A percentile compares a stretch with the other conserved stretches of the same genome.
Conservation (phyloP, 1,140 invertebrate genomes). For the Zaprionus kolodkinae region DNA sequence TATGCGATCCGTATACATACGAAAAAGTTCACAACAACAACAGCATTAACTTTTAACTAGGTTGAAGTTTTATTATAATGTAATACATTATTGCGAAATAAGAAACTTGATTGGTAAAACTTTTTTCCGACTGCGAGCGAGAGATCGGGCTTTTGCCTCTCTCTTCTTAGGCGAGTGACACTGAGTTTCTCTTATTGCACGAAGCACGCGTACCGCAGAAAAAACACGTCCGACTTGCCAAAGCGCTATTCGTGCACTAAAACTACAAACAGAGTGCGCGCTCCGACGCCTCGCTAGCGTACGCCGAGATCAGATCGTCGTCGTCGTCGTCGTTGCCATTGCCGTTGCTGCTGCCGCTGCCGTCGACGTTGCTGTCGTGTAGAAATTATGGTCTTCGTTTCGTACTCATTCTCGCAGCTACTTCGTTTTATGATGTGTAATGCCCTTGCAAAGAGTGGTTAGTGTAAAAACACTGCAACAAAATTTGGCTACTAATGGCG, state of each 20-base stretch:
- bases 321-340: neutral
- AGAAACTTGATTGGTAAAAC: slow-evolving; percentile 83
- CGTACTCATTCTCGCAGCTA: slow-evolving; percentile 44
- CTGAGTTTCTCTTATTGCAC: slow-evolving; percentile 39
- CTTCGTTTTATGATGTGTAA: slow-evolving; percentile 52
- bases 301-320: slow-evolving; percentile 35
- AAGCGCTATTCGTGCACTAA: slow-evolving; percentile 54
- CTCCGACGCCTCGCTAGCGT: slow-evolving; percentile 17
- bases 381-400: slow-evolving; percentile 43
- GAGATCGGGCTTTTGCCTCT: slow-evolving; percentile 66
- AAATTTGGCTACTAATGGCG: slow-evolving; percentile 28
- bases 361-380: slow-evolving; percentile 19
- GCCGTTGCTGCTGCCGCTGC: neutral
- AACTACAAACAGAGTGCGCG: slow-evolving; percentile 31
- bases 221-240: slow-evolving; percentile 46
- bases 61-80: slow-evolving; percentile 80
- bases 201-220: slow-evolving; percentile 19
- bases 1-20: slow-evolving; percentile 59
- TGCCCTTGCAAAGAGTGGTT: slow-evolving; percentile 45
- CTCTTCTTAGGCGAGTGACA: slow-evolving; percentile 39
- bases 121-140: slow-evolving; percentile 71
- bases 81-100: slow-evolving; percentile 81
- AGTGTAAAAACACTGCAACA: slow-evolving; percentile 42
- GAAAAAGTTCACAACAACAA: slow-evolving; percentile 75
- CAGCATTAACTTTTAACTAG: slow-evolving; percentile 81